Base-by-base conservation (phyloP, 2,888 invertebrate species). In the Synanthedon andrenaeformis region DNA sequence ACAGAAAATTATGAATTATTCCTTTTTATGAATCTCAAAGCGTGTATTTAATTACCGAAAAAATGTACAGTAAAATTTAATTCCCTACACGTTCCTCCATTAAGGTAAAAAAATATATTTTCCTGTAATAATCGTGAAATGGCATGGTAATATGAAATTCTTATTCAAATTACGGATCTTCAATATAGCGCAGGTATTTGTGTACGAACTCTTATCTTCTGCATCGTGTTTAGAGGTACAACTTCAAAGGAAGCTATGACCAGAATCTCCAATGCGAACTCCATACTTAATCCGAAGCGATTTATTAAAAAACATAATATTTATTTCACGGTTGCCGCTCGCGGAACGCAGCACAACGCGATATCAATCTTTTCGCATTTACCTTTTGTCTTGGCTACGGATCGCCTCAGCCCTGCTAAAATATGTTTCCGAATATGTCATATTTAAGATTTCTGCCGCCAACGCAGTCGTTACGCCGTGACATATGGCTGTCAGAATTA, bases 401-500 rank as follows among this genome's bases (percentile, higher is more conserved):
- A 45, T 45, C 45, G 45, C 45, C 13, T 45, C 45, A 45, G 11
- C 45, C 4, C 45, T 45, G 52, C 49, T 58, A 53, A 54, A 54
- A 56, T 56, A 57, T 57, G 56, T 54, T 42, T 54, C 48, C 48
- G 52, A 52, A 58, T 56, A 50, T 45, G 53, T 57, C 55, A 57
- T 55, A 57, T 57, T 56, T 55, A 53, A 52, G 57, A 42, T 28
- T 61, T 58, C 57, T 57, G 61, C 70, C 72, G 69, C 72, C 45
- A 45, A 45, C 73, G 65, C 65, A 63, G 72, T 83, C 82, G 82
- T 86, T 86, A 84, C 69, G 59, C 65, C 74, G 74, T 85, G 84
- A 87, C 87, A 86, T 87, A 86, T 85, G 84, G 84, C 79, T 84
- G 86, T 85, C 86, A 84, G 79, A 86, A 86, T 86, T 86, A 86